phyloP scores from a whole-genome alignment of 2,888 invertebrate species.

The Ypsolopha scabrella region DNA sequence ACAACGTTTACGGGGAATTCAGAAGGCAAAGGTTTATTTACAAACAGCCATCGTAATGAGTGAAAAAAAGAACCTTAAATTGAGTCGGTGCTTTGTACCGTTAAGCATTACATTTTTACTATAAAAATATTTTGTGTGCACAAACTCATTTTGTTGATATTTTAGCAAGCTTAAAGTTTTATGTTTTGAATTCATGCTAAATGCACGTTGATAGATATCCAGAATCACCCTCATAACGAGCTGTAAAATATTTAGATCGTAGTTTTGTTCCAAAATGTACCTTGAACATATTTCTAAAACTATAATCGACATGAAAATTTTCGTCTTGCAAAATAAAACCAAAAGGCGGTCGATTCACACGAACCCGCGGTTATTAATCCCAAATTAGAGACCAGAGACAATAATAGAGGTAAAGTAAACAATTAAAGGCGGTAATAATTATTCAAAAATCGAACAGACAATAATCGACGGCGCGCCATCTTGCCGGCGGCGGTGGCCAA shows the following conservation, averaged over 20 bases:
- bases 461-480: constrained; percentile 59
- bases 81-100: background rate
- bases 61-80: background rate
- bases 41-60: background rate
- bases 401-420: constrained; percentile 17
- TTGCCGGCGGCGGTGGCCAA: constrained; percentile 67
- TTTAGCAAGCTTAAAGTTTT: no score
- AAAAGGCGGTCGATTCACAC: no score
- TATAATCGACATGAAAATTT: constrained; percentile 6
- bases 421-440: constrained; percentile 47
- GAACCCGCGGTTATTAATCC: no score
- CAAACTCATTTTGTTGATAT: no score
- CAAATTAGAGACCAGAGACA: no score
- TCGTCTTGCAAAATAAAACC: no score
- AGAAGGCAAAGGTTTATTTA: background rate
- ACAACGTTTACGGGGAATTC: background rate
- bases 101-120: background rate
- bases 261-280: background rate
- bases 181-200: no score
- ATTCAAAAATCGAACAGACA: constrained; percentile 62
- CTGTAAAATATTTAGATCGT: no score
- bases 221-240: no score
- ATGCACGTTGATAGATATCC: no score
- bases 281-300: background rate
- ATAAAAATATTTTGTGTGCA: no score